phyloP scores from a whole-genome alignment of 2,888 invertebrate species.

The Drosophila paucipuncta region DNA sequence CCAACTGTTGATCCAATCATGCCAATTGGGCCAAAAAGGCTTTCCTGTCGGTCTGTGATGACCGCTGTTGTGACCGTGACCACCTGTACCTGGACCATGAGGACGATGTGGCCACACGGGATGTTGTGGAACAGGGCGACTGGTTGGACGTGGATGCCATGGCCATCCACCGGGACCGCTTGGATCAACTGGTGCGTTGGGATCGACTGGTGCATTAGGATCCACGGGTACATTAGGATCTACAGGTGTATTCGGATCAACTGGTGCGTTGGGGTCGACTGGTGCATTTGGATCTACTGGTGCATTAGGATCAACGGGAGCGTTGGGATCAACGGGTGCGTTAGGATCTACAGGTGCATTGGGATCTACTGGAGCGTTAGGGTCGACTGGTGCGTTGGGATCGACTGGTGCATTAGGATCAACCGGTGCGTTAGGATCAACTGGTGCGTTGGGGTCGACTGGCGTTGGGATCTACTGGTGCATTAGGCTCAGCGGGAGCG shows the following conservation, averaged over 20 bases:
- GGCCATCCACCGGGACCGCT: slow-evolving; percentile 48
- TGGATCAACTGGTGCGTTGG: not conserved
- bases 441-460: not conserved
- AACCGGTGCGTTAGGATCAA: not conserved
- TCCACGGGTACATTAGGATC: slow-evolving; percentile 14
- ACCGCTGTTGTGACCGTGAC: slow-evolving; percentile 19
- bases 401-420: accelerated
- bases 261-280: slow-evolving; percentile 20
- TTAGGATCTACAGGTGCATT: slow-evolving; percentile 21
- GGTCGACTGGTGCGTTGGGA: accelerated
- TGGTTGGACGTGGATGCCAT: slow-evolving; percentile 32
- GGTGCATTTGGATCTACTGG: slow-evolving; percentile 38
- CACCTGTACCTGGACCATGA: slow-evolving; percentile 8
- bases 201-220: not conserved
- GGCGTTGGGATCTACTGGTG: slow-evolving; percentile 24
- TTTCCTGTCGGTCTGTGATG: slow-evolving; percentile 20
- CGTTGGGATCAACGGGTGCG: slow-evolving; percentile 20
- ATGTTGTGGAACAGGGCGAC: slow-evolving; percentile 22
- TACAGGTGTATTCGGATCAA: not conserved
- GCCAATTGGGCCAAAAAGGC: slow-evolving; percentile 64
- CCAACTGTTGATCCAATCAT: slow-evolving; percentile 64
- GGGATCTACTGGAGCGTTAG: slow-evolving; percentile 20
- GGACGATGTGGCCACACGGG: slow-evolving; percentile 52
- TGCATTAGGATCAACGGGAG: slow-evolving; percentile 18
- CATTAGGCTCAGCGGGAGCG: slow-evolving; percentile 25